Percentiles rank a stretch among this genome's conserved stretches.
Conservation (phyloP, 2,113 vertebrate species). For the Tragelaphus imberbis region DNA sequence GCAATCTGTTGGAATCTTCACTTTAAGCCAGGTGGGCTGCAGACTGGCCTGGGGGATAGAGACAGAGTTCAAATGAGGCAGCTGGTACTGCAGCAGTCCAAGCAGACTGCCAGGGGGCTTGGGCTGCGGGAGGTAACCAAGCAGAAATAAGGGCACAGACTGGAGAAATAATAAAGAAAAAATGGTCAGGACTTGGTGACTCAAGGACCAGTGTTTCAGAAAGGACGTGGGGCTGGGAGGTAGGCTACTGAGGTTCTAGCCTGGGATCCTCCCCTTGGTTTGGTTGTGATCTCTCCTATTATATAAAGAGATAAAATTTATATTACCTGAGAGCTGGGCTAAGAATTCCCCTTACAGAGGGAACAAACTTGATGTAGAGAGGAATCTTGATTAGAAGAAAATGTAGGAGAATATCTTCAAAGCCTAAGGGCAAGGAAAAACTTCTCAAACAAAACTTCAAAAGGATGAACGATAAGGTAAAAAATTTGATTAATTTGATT, state of each 20-base stretch:
- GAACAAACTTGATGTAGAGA: not conserved
- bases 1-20: constrained; percentile 48
- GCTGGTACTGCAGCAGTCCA: not conserved
- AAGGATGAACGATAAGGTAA: not conserved
- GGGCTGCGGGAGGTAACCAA: not conserved
- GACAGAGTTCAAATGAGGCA: not conserved
- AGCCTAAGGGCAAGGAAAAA: not conserved
- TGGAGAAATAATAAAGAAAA: not conserved
- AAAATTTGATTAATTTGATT: not conserved
- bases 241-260: not conserved
- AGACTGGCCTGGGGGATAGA: not conserved
- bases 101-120: not conserved
- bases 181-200: not conserved
- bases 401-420: not conserved
- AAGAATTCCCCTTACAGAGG: not conserved
- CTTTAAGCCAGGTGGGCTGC: not conserved
- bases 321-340: not conserved
- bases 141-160: not conserved
- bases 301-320: not conserved
- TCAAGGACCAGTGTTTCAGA: not conserved
- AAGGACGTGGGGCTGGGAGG: not conserved
- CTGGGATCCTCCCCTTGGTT: not conserved
- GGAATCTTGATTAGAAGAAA: not conserved
- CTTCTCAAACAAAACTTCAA: not conserved
- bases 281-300: not conserved